These are phyloP conservation scores for Drosophila ercepeae DNA, from an alignment of 1,140 invertebrate species.

Conservation along the genomic window DNA sequence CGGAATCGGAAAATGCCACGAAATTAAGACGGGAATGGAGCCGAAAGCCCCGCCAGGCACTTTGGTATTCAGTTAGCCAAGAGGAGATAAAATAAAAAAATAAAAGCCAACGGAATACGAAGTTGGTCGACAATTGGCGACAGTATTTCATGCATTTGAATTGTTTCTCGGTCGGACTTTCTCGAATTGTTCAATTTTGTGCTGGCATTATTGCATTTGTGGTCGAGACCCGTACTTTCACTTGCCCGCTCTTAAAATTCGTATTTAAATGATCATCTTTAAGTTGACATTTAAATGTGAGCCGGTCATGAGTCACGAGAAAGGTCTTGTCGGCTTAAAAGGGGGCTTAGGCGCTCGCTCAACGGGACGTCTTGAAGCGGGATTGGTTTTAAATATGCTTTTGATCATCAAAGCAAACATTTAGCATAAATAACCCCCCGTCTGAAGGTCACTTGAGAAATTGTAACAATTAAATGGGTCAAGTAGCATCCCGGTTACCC, in stretches of 20 bases:
- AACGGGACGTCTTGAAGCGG: constrained; percentile 12
- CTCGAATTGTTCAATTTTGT: constrained; percentile 66
- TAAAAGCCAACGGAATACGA: constrained; percentile 24
- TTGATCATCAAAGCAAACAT: too few species aligned
- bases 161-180: constrained; percentile 61
- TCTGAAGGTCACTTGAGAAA: not conserved
- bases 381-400: not conserved
- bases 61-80: constrained; percentile 25
- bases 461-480: constrained; percentile 9
- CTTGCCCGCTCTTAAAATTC: constrained; percentile 46
- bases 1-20: constrained; percentile 2
- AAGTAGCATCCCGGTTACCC: not conserved
- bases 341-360: constrained; percentile 15
- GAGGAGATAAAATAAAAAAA: constrained; percentile 22
- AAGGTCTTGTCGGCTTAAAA: constrained; percentile 19
- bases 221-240: constrained; percentile 59
- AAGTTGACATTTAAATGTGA: constrained; percentile 68
- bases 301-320: constrained; percentile 41
- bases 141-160: constrained; percentile 57
- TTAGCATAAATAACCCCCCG: too few species aligned
- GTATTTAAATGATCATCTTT: constrained; percentile 71
- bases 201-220: constrained; percentile 4
- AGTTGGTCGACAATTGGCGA: constrained; percentile 50
- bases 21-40: constrained; percentile 21
- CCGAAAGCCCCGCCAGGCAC: not conserved